These are phyloP conservation scores for Machimus rusticus DNA, from an alignment of 2,888 invertebrate genomes.

Conservation along the genomic window DNA sequence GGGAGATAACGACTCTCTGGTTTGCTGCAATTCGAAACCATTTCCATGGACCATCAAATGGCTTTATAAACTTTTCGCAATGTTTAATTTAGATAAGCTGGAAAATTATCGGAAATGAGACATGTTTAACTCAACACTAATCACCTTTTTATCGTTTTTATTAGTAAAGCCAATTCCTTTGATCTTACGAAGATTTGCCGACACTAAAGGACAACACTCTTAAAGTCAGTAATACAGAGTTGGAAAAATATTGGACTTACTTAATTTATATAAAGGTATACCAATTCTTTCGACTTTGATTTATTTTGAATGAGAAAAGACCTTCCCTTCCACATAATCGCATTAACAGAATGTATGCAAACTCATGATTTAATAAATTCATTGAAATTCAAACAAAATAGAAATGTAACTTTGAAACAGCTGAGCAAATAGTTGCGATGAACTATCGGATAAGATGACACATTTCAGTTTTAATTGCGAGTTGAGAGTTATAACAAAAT, in stretches of 20 bases:
- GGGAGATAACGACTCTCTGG: neutral
- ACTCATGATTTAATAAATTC: neutral
- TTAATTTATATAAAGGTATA: no score
- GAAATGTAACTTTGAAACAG: neutral
- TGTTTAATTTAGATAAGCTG: neutral
- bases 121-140: neutral
- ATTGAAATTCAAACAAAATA: no score
- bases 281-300: no score
- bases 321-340: neutral
- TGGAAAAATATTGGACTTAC: no score
- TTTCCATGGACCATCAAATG: neutral
- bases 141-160: no score
- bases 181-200: no score
- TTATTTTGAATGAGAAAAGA: neutral
- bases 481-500: neutral
- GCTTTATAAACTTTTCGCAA: neutral
- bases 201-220: no score
- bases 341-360: neutral
- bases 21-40: neutral
- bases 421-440: neutral
- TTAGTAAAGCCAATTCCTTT: no score
- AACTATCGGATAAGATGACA: neutral
- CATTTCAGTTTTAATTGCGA: no score
- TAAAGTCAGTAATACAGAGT: no score
- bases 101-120: neutral